A percentile compares a stretch with the other conserved stretches of the same genome.
Conservation (phyloP, 2,113 vertebrate species). For the Castor canadensis region DNA sequence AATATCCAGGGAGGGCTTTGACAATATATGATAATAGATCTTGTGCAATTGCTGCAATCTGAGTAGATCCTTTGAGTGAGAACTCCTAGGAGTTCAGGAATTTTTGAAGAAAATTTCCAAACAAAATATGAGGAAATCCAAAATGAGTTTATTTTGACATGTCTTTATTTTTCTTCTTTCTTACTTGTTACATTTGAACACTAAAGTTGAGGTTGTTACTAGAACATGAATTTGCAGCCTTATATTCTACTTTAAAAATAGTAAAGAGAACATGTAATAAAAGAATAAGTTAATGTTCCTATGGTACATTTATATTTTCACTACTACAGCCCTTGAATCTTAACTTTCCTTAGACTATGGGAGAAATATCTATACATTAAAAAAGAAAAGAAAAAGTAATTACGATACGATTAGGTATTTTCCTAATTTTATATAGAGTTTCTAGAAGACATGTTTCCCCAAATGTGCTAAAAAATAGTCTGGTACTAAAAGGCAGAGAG, state of each 20-base stretch:
- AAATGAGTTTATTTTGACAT: not conserved
- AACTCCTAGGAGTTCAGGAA: not conserved
- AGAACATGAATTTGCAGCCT: not conserved
- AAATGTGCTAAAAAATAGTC: not conserved
- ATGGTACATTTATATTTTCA: not conserved
- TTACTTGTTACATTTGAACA: not conserved
- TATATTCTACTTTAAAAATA: not conserved
- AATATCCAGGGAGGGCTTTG: rapidly evolving
- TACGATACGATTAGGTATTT: not conserved
- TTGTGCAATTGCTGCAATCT: not conserved
- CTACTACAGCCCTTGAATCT: not conserved
- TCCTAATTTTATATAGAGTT: not conserved
- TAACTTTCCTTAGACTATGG: not conserved
- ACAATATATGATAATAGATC: not conserved
- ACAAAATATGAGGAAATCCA: not conserved
- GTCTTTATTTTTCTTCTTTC: not conserved
- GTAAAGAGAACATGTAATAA: not conserved
- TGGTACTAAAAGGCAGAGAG: not conserved
- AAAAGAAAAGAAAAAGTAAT: not conserved
- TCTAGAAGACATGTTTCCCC: not conserved
- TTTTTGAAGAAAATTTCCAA: not conserved
- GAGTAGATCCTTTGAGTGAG: not conserved
- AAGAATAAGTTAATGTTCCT: not conserved
- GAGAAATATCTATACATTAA: not conserved
- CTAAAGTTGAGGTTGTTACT: not conserved